These are phyloP conservation scores for Panzeria rudis DNA, from an alignment of 2,888 invertebrate species.

Conservation along the genomic window DNA sequence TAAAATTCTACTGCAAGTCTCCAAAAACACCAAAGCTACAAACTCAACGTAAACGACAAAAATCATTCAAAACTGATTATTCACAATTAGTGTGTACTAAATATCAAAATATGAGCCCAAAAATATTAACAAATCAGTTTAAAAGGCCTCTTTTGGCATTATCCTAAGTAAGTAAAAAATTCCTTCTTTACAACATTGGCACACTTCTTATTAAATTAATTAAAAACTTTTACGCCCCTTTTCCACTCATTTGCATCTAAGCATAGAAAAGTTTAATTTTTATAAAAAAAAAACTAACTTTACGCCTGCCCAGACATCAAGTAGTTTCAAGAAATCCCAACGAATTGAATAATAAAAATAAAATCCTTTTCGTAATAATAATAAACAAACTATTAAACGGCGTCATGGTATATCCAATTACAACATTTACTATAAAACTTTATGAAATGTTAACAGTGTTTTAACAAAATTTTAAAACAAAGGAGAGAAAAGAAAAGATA, in stretches of 20 bases:
- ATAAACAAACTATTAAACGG: constrained; percentile 61
- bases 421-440: constrained; percentile 55
- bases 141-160: not conserved
- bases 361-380: constrained; percentile 22
- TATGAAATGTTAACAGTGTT: constrained; percentile 54
- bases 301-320: constrained; percentile 65
- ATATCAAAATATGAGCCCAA: no score
- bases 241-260: constrained; percentile 2
- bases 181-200: not conserved
- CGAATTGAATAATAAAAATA: constrained; percentile 34
- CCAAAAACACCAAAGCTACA: no score
- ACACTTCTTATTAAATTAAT: constrained; percentile 54
- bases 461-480: constrained; percentile 29
- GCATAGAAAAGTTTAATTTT: not conserved
- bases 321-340: not conserved
- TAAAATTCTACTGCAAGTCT: no score
- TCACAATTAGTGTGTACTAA: no score
- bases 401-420: constrained; percentile 64
- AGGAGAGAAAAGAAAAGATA: not conserved
- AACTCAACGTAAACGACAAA: no score
- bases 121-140: not conserved
- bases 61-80: no score
- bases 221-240: constrained; percentile 43
- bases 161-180: not conserved
- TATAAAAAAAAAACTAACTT: constrained; percentile 5